phyloP scores from a whole-genome alignment of 2,113 vertebrate genomes.

The Tenrec ecaudatus region DNA sequence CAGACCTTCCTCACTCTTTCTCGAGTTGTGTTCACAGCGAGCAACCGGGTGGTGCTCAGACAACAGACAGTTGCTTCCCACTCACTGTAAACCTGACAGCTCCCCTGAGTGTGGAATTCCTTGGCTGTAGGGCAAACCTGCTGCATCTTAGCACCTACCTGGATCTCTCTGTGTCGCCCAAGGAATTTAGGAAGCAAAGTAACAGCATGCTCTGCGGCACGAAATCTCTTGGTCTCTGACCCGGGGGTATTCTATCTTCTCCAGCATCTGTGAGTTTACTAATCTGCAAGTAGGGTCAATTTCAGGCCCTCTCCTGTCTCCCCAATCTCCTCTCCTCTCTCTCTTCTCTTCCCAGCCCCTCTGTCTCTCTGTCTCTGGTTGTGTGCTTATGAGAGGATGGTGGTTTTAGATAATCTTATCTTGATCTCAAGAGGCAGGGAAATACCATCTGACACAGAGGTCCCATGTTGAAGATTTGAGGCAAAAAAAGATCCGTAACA shows the following conservation, averaged over 20 bases:
- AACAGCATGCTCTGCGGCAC: neutral
- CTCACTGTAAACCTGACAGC: neutral
- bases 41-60: neutral
- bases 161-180: neutral
- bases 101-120: neutral
- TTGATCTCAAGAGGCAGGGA: neutral
- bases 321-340: too few relatives aligned
- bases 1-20: neutral
- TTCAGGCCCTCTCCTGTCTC: neutral
- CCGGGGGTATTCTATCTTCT: neutral
- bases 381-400: neutral
- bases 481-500: neutral
- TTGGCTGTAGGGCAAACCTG: neutral
- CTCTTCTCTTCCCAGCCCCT: too few relatives aligned
- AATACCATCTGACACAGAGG: neutral
- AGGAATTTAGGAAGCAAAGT: neutral
- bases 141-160: neutral
- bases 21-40: neutral
- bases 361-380: too few relatives aligned
- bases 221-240: neutral
- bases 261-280: neutral
- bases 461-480: neutral
- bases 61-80: neutral
- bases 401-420: neutral
- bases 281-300: neutral